Conservation (phyloP, 2,797 vertebrate genomes). For the Crenichthys baileyi region DNA sequence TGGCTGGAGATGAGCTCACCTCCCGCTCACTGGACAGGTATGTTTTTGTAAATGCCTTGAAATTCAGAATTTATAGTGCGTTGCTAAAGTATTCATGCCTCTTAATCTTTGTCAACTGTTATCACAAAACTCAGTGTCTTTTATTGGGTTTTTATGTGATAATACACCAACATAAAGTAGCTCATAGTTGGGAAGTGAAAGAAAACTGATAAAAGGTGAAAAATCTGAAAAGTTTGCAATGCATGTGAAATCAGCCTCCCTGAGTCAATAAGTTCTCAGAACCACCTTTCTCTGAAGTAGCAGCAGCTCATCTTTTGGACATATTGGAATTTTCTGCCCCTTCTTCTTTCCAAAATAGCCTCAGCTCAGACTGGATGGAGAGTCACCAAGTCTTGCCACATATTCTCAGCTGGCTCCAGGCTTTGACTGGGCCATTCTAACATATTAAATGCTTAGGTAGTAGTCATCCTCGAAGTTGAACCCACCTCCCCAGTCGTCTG, state of each 20-base stretch:
- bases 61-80: not conserved
- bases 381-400: too few relatives aligned
- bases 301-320: too few relatives aligned
- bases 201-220: not conserved
- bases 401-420: too few relatives aligned
- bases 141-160: not conserved
- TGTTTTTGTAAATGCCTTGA: not conserved
- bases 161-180: not conserved
- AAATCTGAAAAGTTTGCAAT: not conserved
- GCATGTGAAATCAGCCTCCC: not conserved
- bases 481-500: too few relatives aligned
- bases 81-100: not conserved
- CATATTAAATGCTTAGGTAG: not conserved
- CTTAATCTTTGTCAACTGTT: not conserved
- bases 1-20: constrained; percentile 90
- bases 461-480: too few relatives aligned
- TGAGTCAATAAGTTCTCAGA: not conserved
- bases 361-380: too few relatives aligned
- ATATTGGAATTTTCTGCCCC: not conserved
- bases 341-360: too few relatives aligned
- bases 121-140: not conserved
- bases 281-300: too few relatives aligned
- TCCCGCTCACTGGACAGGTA: constrained; percentile 93
- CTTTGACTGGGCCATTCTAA: not conserved
- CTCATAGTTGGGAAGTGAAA: not conserved